Base-by-base conservation (phyloP, 2,797 vertebrate species). In the Adelosebastes latens region DNA sequence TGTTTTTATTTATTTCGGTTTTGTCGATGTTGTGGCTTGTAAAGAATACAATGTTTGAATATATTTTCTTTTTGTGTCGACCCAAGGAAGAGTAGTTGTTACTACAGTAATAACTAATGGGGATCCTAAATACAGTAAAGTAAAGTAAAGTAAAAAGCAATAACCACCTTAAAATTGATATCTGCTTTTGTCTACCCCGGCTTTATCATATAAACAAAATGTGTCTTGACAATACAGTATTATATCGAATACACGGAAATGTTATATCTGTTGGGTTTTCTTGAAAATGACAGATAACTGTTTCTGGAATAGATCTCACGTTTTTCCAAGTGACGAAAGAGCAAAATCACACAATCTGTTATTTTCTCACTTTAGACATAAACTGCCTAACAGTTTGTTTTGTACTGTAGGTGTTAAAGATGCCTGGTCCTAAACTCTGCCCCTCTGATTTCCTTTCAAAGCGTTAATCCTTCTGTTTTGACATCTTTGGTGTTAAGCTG, bases 401-500 rank as follows among this genome's bases (percentile, higher is more conserved):
- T 62, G 13, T 34, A 36, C 46, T 29, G 59, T 32, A 27, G 12
- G 61, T 85, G 75, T 52, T 60, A 8, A 24, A 63, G 61, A 55
- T 4, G 66, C 24, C 22, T 36, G 46, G 60, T 64, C 66, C 59
- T 62, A 52, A 52, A 82, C 67, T 64, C 36, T 64, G 62, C 4
- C 59, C 27, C 29, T 71, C 32, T 59, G 77, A 56, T 79, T 80
- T 63, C 49, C 20, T 49, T 49, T 49, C 49, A 36, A 73, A 68
- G 70, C 42, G 71, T 72, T 80, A 81, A 87, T 84, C 80, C 77
- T 39, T 65, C 73, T 75, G 63, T 82, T 88, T 75, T 84, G 79
- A 82, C 78, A 63, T 75, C 25, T 85, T 71, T 77, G 60, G 60
- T 80, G 82, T 80, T 56, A 76, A 71, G 75, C 81, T 86, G 82